Base-by-base conservation (phyloP, 2,888 invertebrate genomes). In the Arctia plantaginis region DNA sequence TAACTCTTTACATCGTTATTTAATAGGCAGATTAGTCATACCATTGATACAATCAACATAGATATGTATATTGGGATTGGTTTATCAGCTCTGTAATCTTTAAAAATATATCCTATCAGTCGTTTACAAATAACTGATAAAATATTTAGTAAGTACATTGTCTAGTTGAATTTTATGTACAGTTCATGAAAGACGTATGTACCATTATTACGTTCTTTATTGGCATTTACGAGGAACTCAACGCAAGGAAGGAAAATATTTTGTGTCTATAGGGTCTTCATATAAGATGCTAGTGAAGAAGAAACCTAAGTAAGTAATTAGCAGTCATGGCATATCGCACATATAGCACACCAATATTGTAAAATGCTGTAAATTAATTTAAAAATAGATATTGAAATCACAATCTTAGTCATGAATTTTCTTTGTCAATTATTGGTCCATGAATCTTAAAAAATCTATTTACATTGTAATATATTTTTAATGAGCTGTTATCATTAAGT, bases 111-210 rank as follows among this genome's bases (percentile, higher is more conserved):
- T 7, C 18, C 27, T 69, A 59, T 69, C 69, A 69, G 55, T 35
- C 3, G 35, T 69, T 69, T 35, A 27, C 55, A 27, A 69, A 55
- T n/a, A n/a, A 55, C 69, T 69, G 69, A 69, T 69, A 69, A 69
- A 69, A 55, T n/a, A 27, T 59, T 35, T 35, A 35, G 3, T 62
- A 62, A n/a, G 15, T 15, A 62, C 62, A 30, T 8, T 18, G 62
- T 62, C 35, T 55, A 59, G 27, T 59, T 18, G 18, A 59, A 27
- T 69, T 27, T 39, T 39, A 39, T 8, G 35, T 27, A 69, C 18
- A 8, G 35, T n/a, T 55, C 39, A 33, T 39, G 69, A 55, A 59
- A 15, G n/a, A 69, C n/a, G n/a, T 39, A n/a, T 7, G 6, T 35
- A 18, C 10, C 15, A 12, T 20, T 44, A 39, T 10, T 30, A 66